Base-by-base conservation (phyloP, 2,888 invertebrate genomes). In the Chironomus tentans region DNA sequence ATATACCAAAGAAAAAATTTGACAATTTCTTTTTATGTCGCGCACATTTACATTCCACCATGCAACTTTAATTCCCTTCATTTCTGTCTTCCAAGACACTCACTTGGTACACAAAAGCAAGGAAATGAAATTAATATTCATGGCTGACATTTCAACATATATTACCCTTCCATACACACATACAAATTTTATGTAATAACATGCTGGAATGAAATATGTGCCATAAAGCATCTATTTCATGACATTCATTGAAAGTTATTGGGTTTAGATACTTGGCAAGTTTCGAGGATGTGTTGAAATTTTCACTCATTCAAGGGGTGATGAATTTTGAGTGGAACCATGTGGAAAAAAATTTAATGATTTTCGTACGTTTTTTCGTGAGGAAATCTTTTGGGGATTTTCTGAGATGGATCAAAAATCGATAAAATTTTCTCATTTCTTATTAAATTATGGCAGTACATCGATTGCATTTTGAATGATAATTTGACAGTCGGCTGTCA, bases 31-130 rank as follows among this genome's bases (percentile, higher is more conserved):
- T 38, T 38, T 38, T 38, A 38, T 38, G 38, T 38, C 38, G 38
- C 38, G 38, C 38, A 38, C 38, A 38, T 38, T 38, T 38, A 38
- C 38, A 38, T 38, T 56, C 56, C 56, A 56, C 56, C 56, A 62
- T 61, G 72, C 72, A 73, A 73, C 72, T 73, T 73, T 73, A 73
- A 73, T 73, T 73, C 38, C 38, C 38, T 38, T 38, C 38, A 38
- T 38, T 38, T 38, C 38, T 38, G 38, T 38, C 38, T 73, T 50
- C 10, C 24, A 56, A 56, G 56, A 56, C 56, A 15, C 56, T 56
- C n/a, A 24, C 21, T 65, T 18, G 38, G 68, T 7, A 70, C 13
- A 50, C 24, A 22, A 47, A 28, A 70, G 28, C 0, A 28, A 13
- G 15, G 13, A 22, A 15, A 28, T 7, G 15, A 28, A 73, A 73